Base-by-base conservation (phyloP, 2,888 invertebrate genomes). In the Trileptium ribeirensis region DNA sequence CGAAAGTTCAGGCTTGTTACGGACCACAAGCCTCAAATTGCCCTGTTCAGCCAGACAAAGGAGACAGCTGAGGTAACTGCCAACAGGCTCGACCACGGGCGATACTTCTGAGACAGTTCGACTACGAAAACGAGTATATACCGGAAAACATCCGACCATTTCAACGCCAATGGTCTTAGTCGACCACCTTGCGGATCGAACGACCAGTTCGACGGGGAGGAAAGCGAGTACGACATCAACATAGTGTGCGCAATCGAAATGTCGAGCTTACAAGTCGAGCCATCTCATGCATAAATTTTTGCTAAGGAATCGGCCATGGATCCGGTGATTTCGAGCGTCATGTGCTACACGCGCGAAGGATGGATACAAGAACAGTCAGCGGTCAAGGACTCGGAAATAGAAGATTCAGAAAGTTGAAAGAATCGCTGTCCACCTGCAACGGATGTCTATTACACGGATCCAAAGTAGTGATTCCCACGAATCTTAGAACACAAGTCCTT, bases 81-180 rank as follows among this genome's bases (percentile, higher is more conserved):
- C 39, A 82, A 67, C 3, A 83, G 82, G 8, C 67, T 82, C 3
- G 83, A 36, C 31, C 38, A n/a, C 82, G 83, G 83, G 80, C 82
- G 0, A 39, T 84, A 24, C 37, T 39, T 24, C 67, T 31, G 31
- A 79, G 29, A n/a, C 67, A 79, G 29, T 79, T n/a, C 31, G 29
- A 79, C 78, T 77, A 77, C 77, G 24, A 31, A 37, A 77, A 29
- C 8, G 77, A 77, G 37, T 77, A 34, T 37, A n/a, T n/a, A n/a
- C n/a, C 33, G 79, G 33, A 75, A 79, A 29, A 79, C 79, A 24
- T 3, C 79, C 3, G 75, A 79, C 8, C 83, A 83, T 34, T 79
- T 36, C 29, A 83, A 83, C 64, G 84, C 83, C 40, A 81, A 84
- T 77, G 81, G 78, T 19, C 79, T 83, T 15, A 85, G 84, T 83